These are phyloP conservation scores for Theristicus caerulescens DNA, from an alignment of 2,113 vertebrate species.

Conservation along the genomic window DNA sequence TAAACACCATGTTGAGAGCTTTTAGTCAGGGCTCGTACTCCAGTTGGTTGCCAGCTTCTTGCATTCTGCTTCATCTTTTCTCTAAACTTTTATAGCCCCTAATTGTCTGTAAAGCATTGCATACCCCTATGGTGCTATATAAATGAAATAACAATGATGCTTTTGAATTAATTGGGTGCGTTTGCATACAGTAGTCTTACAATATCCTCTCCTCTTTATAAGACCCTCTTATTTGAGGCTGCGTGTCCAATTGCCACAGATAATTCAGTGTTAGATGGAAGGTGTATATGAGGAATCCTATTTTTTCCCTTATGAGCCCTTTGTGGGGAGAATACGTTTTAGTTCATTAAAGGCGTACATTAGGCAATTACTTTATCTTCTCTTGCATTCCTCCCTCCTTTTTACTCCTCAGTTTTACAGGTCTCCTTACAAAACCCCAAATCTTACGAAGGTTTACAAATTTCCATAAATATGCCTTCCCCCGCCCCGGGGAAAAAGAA, in stretches of 20 bases:
- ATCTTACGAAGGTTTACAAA: not conserved
- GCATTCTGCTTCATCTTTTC: conserved; percentile 48
- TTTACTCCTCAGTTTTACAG: conserved; percentile 11
- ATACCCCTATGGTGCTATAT: conserved; percentile 48
- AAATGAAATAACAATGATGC: conserved; percentile 52
- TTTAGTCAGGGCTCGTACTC: conserved; percentile 1
- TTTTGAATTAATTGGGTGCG: conserved; percentile 59
- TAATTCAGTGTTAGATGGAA: conserved; percentile 34
- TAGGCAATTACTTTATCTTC: conserved; percentile 50
- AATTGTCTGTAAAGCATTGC: conserved; percentile 49
- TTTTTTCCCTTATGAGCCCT: conserved; percentile 46
- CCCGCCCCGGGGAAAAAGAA: not conserved
- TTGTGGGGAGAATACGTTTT: conserved; percentile 53
- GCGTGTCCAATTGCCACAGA: conserved; percentile 16
- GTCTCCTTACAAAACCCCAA: not conserved
- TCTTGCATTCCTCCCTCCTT: not conserved
- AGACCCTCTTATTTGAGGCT: conserved; percentile 8
- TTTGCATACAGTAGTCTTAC: conserved; percentile 29
- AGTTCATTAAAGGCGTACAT: conserved; percentile 61
- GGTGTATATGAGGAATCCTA: not conserved
- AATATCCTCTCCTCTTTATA: conserved; percentile 5
- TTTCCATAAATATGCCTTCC: not conserved
- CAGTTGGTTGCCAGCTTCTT: conserved; percentile 22
- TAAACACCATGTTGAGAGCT: conserved; percentile 25
- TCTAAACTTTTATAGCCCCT: conserved; percentile 61